Conservation (phyloP, 2,797 vertebrate genomes). For the Microhierax caerulescens region DNA sequence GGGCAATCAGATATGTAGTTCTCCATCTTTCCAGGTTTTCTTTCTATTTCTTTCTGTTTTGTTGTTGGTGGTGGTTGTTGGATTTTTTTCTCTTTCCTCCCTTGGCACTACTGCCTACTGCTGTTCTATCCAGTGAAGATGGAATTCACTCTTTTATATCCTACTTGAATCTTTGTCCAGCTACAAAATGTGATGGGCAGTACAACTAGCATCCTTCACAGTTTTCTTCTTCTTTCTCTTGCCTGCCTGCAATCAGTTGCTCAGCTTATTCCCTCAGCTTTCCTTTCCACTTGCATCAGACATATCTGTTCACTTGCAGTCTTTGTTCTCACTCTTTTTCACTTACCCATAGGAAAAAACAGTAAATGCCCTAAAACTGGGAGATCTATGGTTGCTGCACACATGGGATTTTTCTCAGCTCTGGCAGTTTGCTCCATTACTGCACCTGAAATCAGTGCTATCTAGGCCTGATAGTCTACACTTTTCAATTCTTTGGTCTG, state of each 20-base stretch:
- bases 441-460: not conserved
- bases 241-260: not conserved
- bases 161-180: not conserved
- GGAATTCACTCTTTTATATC: not conserved
- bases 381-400: not conserved
- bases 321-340: not conserved
- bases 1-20: not conserved
- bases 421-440: not conserved
- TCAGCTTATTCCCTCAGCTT: not conserved
- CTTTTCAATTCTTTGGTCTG: not conserved
- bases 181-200: not conserved
- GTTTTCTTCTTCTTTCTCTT: not conserved
- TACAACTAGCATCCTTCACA: accelerated
- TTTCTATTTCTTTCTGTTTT: not conserved
- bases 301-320: not conserved
- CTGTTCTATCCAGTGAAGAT: not conserved
- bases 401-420: not conserved
- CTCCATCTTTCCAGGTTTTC: not conserved
- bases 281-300: not conserved
- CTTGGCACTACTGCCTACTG: not conserved
- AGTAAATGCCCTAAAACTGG: not conserved
- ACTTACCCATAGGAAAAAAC: not conserved
- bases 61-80: accelerated
- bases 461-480: not conserved
- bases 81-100: accelerated